Evolutionary conservation across 1,140 invertebrate genomes (phyloP).

Genomic region (Drosophila nigrodunni): DNA sequence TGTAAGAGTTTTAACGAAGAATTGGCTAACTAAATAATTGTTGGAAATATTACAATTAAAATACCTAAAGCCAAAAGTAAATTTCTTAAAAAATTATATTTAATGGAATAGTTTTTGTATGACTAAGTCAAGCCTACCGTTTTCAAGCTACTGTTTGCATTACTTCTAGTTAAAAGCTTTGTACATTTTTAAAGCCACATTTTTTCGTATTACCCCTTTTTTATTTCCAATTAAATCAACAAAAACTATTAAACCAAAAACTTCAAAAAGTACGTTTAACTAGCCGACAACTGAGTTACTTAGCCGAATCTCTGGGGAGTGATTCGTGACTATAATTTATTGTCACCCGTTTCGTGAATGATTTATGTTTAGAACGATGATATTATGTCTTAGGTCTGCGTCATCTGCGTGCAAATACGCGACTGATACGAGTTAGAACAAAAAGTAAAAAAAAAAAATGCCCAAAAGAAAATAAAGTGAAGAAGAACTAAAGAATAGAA

Average conservation of each 20-base stretch:
- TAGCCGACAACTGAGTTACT: slow-evolving; percentile 3
- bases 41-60: not conserved
- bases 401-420: slow-evolving; percentile 26
- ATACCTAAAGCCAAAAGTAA: too few species aligned
- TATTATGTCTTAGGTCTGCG: slow-evolving; percentile 9
- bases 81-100: too few species aligned
- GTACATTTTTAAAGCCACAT: slow-evolving; percentile 2
- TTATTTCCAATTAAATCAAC: slow-evolving; percentile 14
- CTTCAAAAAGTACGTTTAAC: slow-evolving; percentile 29
- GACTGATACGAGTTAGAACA: slow-evolving; percentile 1
- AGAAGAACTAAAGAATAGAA: slow-evolving; percentile 40
- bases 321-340: slow-evolving; percentile 47
- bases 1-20: not conserved
- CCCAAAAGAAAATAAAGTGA: slow-evolving; percentile 22
- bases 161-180: not conserved
- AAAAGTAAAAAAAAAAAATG: too few species aligned
- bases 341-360: slow-evolving; percentile 66
- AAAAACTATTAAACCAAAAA: slow-evolving; percentile 13
- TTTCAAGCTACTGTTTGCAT: not conserved
- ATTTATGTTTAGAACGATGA: slow-evolving; percentile 56
- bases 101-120: not conserved
- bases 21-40: not conserved
- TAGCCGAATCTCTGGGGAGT: slow-evolving; percentile 14
- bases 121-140: not conserved
- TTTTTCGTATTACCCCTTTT: not conserved